These are phyloP conservation scores for Drosophila nigromelanica DNA, from an alignment of 1,140 invertebrate genomes.

Conservation along the genomic window DNA sequence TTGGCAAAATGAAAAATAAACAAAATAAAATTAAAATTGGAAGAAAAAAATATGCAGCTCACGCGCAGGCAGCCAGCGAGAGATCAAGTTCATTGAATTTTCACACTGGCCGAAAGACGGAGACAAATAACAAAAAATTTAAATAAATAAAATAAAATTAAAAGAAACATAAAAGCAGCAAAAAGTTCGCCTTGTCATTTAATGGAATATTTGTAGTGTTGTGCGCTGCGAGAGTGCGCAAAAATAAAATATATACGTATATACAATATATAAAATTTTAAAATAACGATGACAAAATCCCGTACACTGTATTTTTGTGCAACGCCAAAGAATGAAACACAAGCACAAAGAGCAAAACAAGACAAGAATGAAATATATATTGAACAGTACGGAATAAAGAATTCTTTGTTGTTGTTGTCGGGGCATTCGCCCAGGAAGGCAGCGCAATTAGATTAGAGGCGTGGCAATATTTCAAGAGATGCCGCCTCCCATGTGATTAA, in stretches of 20 bases:
- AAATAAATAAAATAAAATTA: neutral
- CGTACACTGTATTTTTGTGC: slow-evolving; percentile 43
- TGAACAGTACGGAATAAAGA: neutral
- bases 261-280: slow-evolving; percentile 68
- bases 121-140: slow-evolving; percentile 21
- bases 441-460: slow-evolving; percentile 35
- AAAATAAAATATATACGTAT: slow-evolving; percentile 25
- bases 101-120: slow-evolving; percentile 37
- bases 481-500: slow-evolving; percentile 33
- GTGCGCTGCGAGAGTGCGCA: slow-evolving; percentile 36
- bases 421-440: slow-evolving; percentile 43
- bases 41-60: slow-evolving; percentile 47
- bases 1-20: slow-evolving; percentile 13
- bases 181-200: slow-evolving; percentile 47
- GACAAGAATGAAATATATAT: neutral
- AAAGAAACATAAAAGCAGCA: slow-evolving; percentile 32
- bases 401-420: slow-evolving; percentile 7
- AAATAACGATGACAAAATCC: slow-evolving; percentile 84
- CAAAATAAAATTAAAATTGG: neutral
- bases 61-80: slow-evolving; percentile 50
- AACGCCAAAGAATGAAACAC: slow-evolving; percentile 42
- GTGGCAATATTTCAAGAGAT: slow-evolving; percentile 23
- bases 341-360: slow-evolving; percentile 39
- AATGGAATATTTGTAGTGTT: slow-evolving; percentile 70
- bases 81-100: slow-evolving; percentile 81